phyloP scores from a whole-genome alignment of 2,797 vertebrate species.

The Antrozous pallidus region DNA sequence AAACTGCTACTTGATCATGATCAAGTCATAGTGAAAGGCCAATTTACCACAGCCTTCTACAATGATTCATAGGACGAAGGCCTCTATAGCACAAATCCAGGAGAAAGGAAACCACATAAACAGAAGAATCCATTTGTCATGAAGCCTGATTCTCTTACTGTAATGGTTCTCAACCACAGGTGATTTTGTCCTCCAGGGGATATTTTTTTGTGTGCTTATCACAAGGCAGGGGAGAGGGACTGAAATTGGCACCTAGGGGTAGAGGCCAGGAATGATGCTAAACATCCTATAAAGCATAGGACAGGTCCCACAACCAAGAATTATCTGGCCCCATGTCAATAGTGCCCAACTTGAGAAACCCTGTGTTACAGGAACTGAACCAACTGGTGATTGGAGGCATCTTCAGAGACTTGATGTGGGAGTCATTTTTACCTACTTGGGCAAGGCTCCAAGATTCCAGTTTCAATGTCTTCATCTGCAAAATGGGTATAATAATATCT shows the following conservation, averaged over 20 bases:
- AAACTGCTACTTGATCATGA: neutral
- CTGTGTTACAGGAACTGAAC: neutral
- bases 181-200: neutral
- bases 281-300: neutral
- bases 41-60: neutral
- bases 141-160: neutral
- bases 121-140: neutral
- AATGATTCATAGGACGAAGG: neutral
- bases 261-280: neutral
- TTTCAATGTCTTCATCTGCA: slow-evolving; percentile 57
- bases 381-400: neutral
- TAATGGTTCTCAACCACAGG: neutral
- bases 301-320: neutral
- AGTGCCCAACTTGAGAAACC: neutral
- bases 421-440: slow-evolving; percentile 18
- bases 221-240: rapidly evolving
- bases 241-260: neutral
- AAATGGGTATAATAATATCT: slow-evolving; percentile 62
- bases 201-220: neutral
- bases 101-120: neutral
- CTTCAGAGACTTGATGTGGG: neutral
- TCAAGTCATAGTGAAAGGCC: neutral
- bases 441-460: slow-evolving; percentile 35
- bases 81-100: neutral
- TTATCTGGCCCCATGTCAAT: neutral